Evolutionary conservation across 2,888 invertebrate species (phyloP), one percentile per base, ranked within the genome.

Genomic region (Campoletis raptor): DNA sequence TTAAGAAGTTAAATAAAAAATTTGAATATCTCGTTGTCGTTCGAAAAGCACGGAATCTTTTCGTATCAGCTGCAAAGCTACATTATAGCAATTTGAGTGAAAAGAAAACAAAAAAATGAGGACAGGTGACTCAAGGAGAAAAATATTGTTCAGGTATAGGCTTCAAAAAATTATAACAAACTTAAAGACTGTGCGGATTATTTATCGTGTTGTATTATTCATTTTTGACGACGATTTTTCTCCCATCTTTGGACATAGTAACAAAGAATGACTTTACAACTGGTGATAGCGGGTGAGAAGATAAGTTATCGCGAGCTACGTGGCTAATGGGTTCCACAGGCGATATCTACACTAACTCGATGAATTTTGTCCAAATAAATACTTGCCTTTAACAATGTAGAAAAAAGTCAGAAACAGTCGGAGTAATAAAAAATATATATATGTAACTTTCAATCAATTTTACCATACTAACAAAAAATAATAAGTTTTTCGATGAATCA

Each of bases 261-360:
- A 57, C 40, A 40, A 24, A 52, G 1, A n/a, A 57, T 15, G 54
- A 57, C 36, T 57, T 24, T 0, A 40, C 9, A 40, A 57, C 8
- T 18, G 54, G 15, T 54, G 74, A 74, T 74, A 74, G 61, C 57
- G 40, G 37, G 40, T 21, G 40, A 74, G 74, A 74, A 74, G 74
- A 74, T 74, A 74, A 42, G 24, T 54, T 74, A 57, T 74, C 74
- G 40, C 15, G 24, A 45, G 18, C 45, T 45, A 24, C 45, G 45
- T 15, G 54, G 57, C 12, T 24, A 57, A 42, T 42, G 15, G 30
- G 57, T 74, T 74, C 74, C 74, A 74, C 40, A 54, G 40, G 15
- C 24, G 37, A 24, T 21, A 37, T 54, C 37, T 52, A 7, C 24
- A 74, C 21, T 12, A n/a, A 9, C 40, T 40, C n/a, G 57, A 21